Percentiles rank a stretch among this genome's conserved stretches.
Evolutionary conservation across 2,888 invertebrate species (phyloP).

Genomic region (Cheilosia grossa): DNA sequence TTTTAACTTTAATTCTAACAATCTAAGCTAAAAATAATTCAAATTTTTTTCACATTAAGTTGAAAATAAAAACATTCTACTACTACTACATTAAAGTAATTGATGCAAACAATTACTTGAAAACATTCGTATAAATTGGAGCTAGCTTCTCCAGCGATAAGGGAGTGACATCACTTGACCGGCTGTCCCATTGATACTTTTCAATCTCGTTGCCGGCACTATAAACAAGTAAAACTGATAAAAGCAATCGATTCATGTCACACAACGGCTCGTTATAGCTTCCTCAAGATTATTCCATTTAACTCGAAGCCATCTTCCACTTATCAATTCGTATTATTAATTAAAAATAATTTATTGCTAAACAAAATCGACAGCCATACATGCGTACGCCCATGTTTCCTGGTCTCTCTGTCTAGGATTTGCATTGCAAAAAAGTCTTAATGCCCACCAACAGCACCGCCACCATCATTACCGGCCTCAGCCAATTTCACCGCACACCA

Average conservation of each 20-base stretch:
- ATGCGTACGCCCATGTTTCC: constrained; percentile 41
- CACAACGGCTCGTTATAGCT: constrained; percentile 39
- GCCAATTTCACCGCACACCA: constrained; percentile 9
- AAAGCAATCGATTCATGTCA: constrained; percentile 46
- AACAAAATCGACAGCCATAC: not conserved
- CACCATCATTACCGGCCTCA: constrained; percentile 6
- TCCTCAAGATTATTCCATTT: constrained; percentile 19
- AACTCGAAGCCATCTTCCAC: constrained; percentile 32
- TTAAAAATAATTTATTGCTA: constrained; percentile 64
- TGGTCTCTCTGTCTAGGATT: constrained; percentile 27
- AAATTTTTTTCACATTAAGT: no score
- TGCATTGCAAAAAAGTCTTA: constrained; percentile 25
- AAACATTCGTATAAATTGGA: no score
- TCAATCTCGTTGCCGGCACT: constrained; percentile 6
- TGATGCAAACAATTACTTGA: no score
- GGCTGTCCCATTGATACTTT: not conserved
- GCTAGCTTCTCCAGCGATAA: not conserved
- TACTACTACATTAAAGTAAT: no score
- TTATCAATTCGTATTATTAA: constrained; percentile 65
- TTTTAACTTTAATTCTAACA: no score
- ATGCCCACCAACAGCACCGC: constrained; percentile 18
- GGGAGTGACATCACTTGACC: constrained; percentile 19
- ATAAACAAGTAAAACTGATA: constrained; percentile 31
- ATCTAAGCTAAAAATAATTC: no score
- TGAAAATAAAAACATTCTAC: no score